A percentile compares a stretch with the other conserved stretches of the same genome.
These are phyloP conservation scores for Nasonia oneida DNA, from an alignment of 2,888 invertebrate species.

Conservation along the genomic window DNA sequence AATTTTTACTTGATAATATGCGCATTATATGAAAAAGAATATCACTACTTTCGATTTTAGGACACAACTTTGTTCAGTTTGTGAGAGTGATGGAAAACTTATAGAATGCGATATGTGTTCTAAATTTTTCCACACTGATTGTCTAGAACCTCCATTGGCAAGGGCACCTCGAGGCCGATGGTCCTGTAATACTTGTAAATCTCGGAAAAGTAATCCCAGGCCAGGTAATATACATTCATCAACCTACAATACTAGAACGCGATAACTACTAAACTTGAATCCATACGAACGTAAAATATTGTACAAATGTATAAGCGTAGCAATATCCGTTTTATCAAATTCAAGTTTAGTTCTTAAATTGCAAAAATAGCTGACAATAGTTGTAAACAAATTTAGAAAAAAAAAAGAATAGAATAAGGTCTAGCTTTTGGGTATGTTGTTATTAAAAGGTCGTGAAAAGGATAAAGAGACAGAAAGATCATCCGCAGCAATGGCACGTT, in stretches of 20 bases:
- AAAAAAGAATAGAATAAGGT: constrained; percentile 65
- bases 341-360: constrained; percentile 49
- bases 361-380: background rate
- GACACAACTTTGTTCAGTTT: constrained; percentile 82
- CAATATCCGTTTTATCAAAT: background rate
- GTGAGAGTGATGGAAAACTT: constrained; percentile 85
- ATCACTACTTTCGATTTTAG: constrained; percentile 59
- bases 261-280: constrained; percentile 45
- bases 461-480: constrained; percentile 81
- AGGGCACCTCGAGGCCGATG: constrained; percentile 83
- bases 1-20: background rate
- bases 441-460: constrained; percentile 80
- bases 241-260: background rate
- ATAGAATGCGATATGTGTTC: constrained; percentile 84
- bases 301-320: background rate
- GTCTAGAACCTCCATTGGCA: constrained; percentile 83
- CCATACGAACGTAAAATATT: background rate
- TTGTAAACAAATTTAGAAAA: constrained; percentile 9
- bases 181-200: constrained; percentile 83
- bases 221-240: constrained; percentile 68
- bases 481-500: constrained; percentile 84
- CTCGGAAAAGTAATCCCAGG: constrained; percentile 74
- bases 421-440: constrained; percentile 73
- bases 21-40: background rate
- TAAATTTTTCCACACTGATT: constrained; percentile 87